phyloP scores from a whole-genome alignment of 2,113 vertebrate genomes.

The Hystrix brachyura region DNA sequence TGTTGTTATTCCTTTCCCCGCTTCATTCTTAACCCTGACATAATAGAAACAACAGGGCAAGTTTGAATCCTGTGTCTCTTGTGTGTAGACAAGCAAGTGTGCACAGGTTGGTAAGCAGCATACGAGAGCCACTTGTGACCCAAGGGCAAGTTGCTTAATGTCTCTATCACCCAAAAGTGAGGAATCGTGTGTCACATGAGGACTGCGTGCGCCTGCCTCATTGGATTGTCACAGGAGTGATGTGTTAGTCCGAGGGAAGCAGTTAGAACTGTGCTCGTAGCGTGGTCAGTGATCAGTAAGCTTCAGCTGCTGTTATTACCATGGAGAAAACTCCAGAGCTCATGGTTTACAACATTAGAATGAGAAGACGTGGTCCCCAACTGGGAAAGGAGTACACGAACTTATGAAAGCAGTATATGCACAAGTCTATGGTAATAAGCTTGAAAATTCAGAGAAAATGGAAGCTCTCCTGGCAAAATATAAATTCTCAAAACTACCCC shows the following conservation, averaged over 20 bases:
- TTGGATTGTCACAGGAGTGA: not conserved
- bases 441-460: conserved; percentile 63
- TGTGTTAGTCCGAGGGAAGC: not conserved
- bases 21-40: not conserved
- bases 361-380: not conserved
- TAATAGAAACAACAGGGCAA: not conserved
- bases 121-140: not conserved
- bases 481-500: conserved; percentile 35
- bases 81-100: not conserved
- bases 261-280: not conserved
- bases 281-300: not conserved
- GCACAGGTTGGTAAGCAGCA: not conserved
- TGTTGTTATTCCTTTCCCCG: not conserved
- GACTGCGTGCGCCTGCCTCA: not conserved
- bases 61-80: not conserved
- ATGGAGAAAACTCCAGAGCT: not conserved
- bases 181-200: not conserved
- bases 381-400: not conserved
- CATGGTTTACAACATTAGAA: conserved; percentile 2
- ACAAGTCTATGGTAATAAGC: conserved; percentile 30
- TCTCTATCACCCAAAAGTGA: not conserved
- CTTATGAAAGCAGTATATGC: conserved; percentile 5
- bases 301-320: not conserved
- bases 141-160: not conserved
- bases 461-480: conserved; percentile 43